Percentiles rank a stretch among this genome's conserved stretches.
Evolutionary conservation across 2,888 invertebrate species (phyloP).

Genomic region (Xestia c-nigrum): DNA sequence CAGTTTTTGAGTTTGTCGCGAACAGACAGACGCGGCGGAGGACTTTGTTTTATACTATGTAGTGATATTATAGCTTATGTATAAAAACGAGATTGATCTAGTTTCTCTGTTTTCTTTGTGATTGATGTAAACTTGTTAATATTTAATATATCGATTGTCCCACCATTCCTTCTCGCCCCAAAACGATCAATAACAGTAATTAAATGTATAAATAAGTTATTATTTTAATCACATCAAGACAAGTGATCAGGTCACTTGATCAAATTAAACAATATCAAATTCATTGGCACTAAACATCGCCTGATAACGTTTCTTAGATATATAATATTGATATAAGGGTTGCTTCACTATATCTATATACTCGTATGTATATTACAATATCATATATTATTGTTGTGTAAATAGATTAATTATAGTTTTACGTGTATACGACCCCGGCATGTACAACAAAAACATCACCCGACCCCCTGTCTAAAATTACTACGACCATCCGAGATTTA

Average conservation of each 20-base stretch:
- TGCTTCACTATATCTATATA: neutral
- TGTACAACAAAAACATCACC: constrained; percentile 27
- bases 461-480: constrained; percentile 39
- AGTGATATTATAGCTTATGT: neutral
- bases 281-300: constrained; percentile 16
- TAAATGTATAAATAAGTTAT: constrained; percentile 28
- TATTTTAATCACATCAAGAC: constrained; percentile 7
- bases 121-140: neutral
- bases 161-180: neutral
- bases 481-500: constrained; percentile 31
- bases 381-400: neutral
- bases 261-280: constrained; percentile 39
- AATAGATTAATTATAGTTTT: constrained; percentile 1
- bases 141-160: neutral
- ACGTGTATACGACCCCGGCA: neutral
- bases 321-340: constrained; percentile 4
- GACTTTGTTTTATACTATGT: too few species aligned
- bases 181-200: constrained; percentile 19
- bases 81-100: neutral
- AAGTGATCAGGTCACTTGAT: constrained; percentile 23
- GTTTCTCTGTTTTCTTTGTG: neutral
- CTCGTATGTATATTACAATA: neutral
- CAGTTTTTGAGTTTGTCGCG: too few species aligned
- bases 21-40: too few species aligned
- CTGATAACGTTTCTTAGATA: neutral